These are phyloP conservation scores for Malurus splendens DNA, from an alignment of 2,797 vertebrate species.

Conservation along the genomic window DNA sequence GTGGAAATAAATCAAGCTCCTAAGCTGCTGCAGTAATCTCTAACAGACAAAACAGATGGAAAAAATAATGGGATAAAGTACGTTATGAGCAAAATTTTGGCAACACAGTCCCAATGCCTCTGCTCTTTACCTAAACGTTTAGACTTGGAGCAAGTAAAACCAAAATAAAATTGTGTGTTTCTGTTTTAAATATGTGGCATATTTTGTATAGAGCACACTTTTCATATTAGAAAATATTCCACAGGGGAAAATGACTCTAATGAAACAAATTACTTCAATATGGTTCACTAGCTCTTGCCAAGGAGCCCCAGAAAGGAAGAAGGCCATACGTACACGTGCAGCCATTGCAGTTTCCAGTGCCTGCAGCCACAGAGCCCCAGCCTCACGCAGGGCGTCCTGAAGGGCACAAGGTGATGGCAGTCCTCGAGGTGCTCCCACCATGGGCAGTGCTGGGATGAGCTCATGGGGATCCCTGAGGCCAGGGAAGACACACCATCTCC, in stretches of 20 bases:
- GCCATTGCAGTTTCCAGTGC: accelerated
- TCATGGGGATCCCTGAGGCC: accelerated
- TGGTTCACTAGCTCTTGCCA: neutral
- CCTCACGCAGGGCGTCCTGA: accelerated
- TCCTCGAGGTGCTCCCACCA: accelerated
- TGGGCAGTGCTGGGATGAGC: neutral
- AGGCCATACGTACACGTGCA: accelerated
- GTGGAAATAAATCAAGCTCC: conserved; percentile 8
- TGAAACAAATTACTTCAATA: neutral
- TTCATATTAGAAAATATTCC: neutral
- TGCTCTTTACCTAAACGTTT: conserved; percentile 18
- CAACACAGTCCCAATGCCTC: neutral
- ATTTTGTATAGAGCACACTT: neutral
- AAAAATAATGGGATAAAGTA: conserved; percentile 1
- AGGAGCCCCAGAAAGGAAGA: neutral
- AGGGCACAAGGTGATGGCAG: neutral
- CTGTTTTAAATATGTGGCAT: neutral
- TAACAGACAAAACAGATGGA: conserved; percentile 29
- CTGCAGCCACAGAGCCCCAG: neutral
- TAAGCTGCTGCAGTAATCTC: conserved; percentile 1
- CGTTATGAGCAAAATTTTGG: neutral
- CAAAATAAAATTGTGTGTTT: neutral
- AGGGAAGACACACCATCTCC: neutral
- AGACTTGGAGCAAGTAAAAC: neutral
- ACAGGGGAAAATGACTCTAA: neutral